These are phyloP conservation scores for Esox masquinongy DNA, from an alignment of 2,797 vertebrate species.

Conservation along the genomic window DNA sequence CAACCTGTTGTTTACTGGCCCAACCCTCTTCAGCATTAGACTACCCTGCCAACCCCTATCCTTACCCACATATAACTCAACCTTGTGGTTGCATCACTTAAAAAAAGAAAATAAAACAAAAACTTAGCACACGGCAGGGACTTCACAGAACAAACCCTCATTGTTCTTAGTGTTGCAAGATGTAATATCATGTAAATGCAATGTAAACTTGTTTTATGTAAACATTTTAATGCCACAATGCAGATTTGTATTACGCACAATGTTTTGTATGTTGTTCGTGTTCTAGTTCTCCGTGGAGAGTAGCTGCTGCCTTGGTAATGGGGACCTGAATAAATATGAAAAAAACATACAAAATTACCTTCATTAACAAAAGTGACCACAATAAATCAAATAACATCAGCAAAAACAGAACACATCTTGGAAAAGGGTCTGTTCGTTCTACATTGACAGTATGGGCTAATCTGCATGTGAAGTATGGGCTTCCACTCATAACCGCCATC, in stretches of 20 bases:
- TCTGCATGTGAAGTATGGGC: constrained; percentile 17
- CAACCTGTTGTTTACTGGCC: no score
- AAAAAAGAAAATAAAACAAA: no score
- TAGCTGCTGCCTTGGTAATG: neutral
- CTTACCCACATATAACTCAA: no score
- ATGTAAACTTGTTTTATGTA: neutral
- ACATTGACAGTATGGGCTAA: neutral
- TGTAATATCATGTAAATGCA: neutral
- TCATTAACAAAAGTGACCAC: neutral
- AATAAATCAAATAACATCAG: neutral
- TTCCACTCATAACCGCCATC: constrained; percentile 77
- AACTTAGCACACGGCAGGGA: no score
- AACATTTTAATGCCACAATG: no score
- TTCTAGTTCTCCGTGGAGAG: neutral
- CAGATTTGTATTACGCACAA: no score
- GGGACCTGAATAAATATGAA: neutral
- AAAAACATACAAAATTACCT: neutral
- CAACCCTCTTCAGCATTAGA: no score
- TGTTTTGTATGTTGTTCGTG: no score
- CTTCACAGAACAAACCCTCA: no score
- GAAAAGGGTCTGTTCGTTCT: neutral
- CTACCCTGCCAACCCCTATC: no score
- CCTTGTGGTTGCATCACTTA: no score
- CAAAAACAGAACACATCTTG: neutral
- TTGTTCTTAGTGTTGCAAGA: no score